Evolutionary conservation across 2,888 invertebrate species (phyloP), one percentile per base, ranked within the genome.

Genomic region (Dicranocentrus wangi): DNA sequence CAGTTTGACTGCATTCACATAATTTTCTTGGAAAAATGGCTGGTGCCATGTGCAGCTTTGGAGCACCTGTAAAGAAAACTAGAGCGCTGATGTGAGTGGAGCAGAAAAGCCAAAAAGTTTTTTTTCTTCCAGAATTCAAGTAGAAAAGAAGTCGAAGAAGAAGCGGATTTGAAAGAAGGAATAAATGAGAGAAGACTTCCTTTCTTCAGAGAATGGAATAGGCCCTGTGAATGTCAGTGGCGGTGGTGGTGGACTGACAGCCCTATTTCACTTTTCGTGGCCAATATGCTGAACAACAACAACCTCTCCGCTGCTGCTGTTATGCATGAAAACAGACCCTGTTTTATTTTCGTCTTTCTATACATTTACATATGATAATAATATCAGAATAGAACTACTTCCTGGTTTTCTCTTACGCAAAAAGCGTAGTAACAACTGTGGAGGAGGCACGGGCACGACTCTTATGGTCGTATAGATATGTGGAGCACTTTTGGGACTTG

Each of bases 401-500:
- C 32, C 32, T 32, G 5, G n/a, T 32, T 32, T 32, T 32, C 32
- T 32, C 10, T 3, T 32, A 3, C 10, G 32, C n/a, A 32, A 32
- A 32, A 32, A 32, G 32, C 15, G 23, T 25, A n/a, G n/a, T n/a
- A n/a, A n/a, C n/a, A n/a, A n/a, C n/a, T n/a, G n/a, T n/a, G n/a
- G n/a, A n/a, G n/a, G n/a, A n/a, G n/a, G n/a, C n/a, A n/a, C n/a
- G n/a, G n/a, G n/a, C n/a, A n/a, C 23, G 3, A 25, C 25, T 5
- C 55, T 23, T 17, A 55, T 25, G 25, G 8, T 17, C 1, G 21
- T 51, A 51, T n/a, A 17, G 2, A 27, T 61, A 21, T 68, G 63
- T 60, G 43, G 72, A 53, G 70, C 70, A 79, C 79, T 79, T 66
- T 28, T 51, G 70, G 70, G 69, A 79, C 72, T 39, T 51, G 72